phyloP scores from a whole-genome alignment of 2,888 invertebrate species.

The Actias luna region DNA sequence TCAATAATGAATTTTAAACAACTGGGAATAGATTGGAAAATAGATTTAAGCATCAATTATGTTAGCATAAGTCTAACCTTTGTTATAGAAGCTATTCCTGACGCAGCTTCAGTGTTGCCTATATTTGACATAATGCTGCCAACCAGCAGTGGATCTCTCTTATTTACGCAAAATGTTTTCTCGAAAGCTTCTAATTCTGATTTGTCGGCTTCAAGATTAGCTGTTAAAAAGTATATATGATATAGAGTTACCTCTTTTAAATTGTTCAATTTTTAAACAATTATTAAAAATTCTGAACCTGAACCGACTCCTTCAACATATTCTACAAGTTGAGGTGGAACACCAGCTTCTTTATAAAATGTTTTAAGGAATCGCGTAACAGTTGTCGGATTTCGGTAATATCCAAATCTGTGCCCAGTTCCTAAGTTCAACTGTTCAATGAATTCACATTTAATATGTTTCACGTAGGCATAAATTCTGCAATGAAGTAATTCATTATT shows the following conservation, averaged over 20 bases:
- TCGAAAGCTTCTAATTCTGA: slow-evolving; percentile 83
- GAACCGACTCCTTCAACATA: slow-evolving; percentile 87
- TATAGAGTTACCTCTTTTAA: not conserved
- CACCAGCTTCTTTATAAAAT: slow-evolving; percentile 79
- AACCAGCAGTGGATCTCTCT: slow-evolving; percentile 81
- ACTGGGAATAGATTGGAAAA: not conserved
- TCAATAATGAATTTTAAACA: not conserved
- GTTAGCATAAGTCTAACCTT: slow-evolving; percentile 49
- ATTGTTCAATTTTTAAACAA: no score
- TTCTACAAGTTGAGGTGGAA: slow-evolving; percentile 79
- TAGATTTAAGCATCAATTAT: not conserved
- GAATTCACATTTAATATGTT: slow-evolving; percentile 40
- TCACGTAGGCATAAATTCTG: slow-evolving; percentile 46
- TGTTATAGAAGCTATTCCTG: slow-evolving; percentile 77
- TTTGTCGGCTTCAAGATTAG: slow-evolving; percentile 81
- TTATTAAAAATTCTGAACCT: slow-evolving; percentile 49
- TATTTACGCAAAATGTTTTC: slow-evolving; percentile 75
- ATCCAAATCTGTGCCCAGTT: slow-evolving; percentile 35
- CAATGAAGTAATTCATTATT: slow-evolving; percentile 18
- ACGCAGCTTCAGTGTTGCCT: slow-evolving; percentile 55
- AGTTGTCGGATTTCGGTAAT: slow-evolving; percentile 32
- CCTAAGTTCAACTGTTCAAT: slow-evolving; percentile 24
- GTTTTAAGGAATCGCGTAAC: slow-evolving; percentile 38
- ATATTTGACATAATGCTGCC: slow-evolving; percentile 64
- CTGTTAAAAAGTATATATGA: slow-evolving; percentile 28